Base-by-base conservation (phyloP, 37 sponge, comb jelly and placozoan species). In the Spongilla lacustris region DNA sequence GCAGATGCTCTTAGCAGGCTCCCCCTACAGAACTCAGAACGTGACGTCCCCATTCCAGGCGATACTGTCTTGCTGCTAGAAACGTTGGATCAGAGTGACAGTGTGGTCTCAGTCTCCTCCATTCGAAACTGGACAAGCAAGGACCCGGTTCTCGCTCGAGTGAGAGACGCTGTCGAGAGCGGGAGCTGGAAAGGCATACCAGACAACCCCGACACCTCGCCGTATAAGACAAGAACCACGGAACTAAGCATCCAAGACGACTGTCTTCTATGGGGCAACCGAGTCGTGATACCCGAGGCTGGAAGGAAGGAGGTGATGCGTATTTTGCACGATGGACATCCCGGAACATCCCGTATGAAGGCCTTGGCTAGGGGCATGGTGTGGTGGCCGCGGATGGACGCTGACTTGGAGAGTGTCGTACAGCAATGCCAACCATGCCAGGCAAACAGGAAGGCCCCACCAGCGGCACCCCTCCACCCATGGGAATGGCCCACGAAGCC, bases 371-470 rank as follows among this genome's bases (percentile, higher is more conserved):
- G 81, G 29, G 32, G 74, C 28, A 22, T 73, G 24, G 87, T 77
- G 22, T 86, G 87, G 87, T 86, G 87, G 87, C 87, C 87, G 41
- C 74, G 81, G 31, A 79, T 86, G 23, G 87, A 86, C 37, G 14
- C n/a, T 68, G 33, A 83, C 0, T 9, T 83, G 58, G 66, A 46
- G 66, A 58, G 27, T 11, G 36, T 14, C 41, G 73, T 83, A 4
- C 41, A 29, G 28, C 13, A 26, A 23, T 73, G 83, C 33, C 28
- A 46, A 11, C 14, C 14, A 22, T 73, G 83, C 33, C 83, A 83
- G 49, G 69, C 24, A 29, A 26, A 80, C 69, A 68, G 67, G 67
- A 24, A 33, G 69, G 23, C 9, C 31, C 81, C 81, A 27, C 17
- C 77, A 22, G 67, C 31, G 28, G 85, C 70, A 3, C 85, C 68